These are phyloP conservation scores for Arge pagana DNA, from an alignment of 2,888 invertebrate species.

Conservation along the genomic window DNA sequence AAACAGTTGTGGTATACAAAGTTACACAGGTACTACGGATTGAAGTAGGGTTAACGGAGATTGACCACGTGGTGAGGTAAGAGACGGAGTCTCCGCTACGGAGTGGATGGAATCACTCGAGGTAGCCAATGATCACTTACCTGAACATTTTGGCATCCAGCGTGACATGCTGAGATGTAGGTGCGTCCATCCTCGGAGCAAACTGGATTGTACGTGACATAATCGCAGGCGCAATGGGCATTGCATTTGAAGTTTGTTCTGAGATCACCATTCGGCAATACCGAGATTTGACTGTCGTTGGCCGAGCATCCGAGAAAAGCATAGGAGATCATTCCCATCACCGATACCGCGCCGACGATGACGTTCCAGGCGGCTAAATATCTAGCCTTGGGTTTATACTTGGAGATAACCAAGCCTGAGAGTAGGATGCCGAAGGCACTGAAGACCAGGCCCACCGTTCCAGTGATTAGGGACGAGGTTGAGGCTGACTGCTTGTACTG, in stretches of 20 bases:
- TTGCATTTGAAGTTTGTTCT: conserved; percentile 64
- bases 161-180: conserved; percentile 81
- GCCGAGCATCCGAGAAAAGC: conserved; percentile 70
- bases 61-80: too few species aligned
- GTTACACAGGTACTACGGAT: too few species aligned
- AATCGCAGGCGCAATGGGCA: conserved; percentile 69
- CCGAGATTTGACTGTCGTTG: conserved; percentile 61
- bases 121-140: too few species aligned
- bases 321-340: conserved; percentile 68
- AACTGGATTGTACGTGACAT: conserved; percentile 74
- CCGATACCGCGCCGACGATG: conserved; percentile 66
- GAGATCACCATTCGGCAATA: conserved; percentile 56
- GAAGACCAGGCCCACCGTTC: conserved; percentile 71
- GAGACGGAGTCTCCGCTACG: too few species aligned
- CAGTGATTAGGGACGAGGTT: conserved; percentile 75
- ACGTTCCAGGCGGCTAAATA: conserved; percentile 74
- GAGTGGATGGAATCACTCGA: too few species aligned
- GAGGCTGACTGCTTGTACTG: conserved; percentile 79
- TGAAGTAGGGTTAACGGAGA: too few species aligned
- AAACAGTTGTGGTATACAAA: too few species aligned
- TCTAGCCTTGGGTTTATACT: conserved; percentile 69
- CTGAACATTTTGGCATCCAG: conserved; percentile 66
- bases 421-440: conserved; percentile 72
- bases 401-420: conserved; percentile 69
- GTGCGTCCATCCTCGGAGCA: conserved; percentile 70